Base-by-base conservation (phyloP, 2,113 vertebrate species). In the Plestiodon gilberti region DNA sequence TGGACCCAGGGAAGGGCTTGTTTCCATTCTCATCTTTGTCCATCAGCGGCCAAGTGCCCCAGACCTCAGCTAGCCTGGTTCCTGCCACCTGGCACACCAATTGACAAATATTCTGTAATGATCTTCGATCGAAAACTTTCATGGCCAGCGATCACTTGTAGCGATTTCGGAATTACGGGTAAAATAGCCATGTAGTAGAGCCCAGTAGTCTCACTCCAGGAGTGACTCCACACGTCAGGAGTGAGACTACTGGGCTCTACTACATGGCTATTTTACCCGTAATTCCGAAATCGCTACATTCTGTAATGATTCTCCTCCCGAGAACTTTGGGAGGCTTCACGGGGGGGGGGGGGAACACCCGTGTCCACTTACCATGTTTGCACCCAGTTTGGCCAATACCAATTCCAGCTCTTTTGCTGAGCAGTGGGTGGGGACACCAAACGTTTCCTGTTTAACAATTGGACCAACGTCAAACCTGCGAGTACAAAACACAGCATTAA, bases 391-490 rank as follows among this genome's bases (percentile, higher is more conserved):
- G 9, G 98, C 96, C 3, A 99, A 93, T 1, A 93, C 40, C 1
- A 59, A 93, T 94, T 98, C 98, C 13, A 99, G 94, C 57, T 98
- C 96, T 73, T 97, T 98, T 9, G 98, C 90, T 0, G 98, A 98
- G 30, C 96, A 97, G 15, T 4, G 33, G 30, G 97, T 93, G 59
- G 98, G 98, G 85, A 99, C 96, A 71, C 94, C 90, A 78, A 97
- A 85, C 17, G 95, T 78, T 91, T 98, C 96, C 90, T 99, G 98
- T 87, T 96, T 97, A 71, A 99, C 94, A 89, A 99, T 97, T 15
- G 98, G 98, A 6, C 99, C 99, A 30, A 98, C 95, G 55, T 99
- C 99, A 87, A 99, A 99, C 95, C 99, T 99, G 83, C 14, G 48
- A 82, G 84, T 79, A 71, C 64, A 91, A 89, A 25, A 90, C 71